These are phyloP conservation scores for Notothenia rossii DNA, from an alignment of 2,113 vertebrate species.

Conservation along the genomic window DNA sequence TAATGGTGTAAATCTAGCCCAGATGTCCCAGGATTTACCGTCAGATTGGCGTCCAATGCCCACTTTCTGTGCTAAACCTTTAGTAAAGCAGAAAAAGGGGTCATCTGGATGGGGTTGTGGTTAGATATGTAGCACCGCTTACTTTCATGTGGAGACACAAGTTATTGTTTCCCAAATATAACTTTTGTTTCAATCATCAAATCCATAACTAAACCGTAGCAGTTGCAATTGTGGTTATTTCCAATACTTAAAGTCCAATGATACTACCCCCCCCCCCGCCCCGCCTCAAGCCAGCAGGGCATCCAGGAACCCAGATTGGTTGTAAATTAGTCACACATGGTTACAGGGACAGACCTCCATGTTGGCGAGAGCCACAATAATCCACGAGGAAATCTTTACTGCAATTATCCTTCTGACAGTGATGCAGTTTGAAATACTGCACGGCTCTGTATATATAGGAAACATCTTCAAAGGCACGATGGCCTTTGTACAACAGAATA, in stretches of 20 bases:
- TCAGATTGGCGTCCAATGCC: background rate
- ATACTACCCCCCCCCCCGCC: constrained; percentile 13
- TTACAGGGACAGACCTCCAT: constrained; percentile 38
- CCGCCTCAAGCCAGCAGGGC: constrained; percentile 42
- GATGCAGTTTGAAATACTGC: constrained; percentile 37
- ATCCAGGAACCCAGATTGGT: constrained; percentile 51
- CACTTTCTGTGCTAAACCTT: too few relatives aligned
- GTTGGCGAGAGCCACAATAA: constrained; percentile 23
- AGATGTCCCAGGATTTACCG: background rate
- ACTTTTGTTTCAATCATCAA: background rate
- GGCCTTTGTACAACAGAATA: background rate
- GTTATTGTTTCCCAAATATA: background rate
- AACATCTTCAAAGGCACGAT: constrained; percentile 10
- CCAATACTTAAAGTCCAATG: background rate
- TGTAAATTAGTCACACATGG: constrained; percentile 54
- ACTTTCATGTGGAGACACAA: background rate
- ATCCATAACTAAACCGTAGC: background rate
- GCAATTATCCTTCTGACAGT: constrained; percentile 37
- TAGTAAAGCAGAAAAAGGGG: background rate
- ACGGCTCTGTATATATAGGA: constrained; percentile 15
- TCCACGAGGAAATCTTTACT: constrained; percentile 41
- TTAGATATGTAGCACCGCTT: background rate
- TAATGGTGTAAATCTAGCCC: background rate
- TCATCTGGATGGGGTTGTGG: background rate
- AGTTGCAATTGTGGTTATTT: background rate